phyloP scores from a whole-genome alignment of 1,140 invertebrate genomes.

The Sycophaga agraensis region DNA sequence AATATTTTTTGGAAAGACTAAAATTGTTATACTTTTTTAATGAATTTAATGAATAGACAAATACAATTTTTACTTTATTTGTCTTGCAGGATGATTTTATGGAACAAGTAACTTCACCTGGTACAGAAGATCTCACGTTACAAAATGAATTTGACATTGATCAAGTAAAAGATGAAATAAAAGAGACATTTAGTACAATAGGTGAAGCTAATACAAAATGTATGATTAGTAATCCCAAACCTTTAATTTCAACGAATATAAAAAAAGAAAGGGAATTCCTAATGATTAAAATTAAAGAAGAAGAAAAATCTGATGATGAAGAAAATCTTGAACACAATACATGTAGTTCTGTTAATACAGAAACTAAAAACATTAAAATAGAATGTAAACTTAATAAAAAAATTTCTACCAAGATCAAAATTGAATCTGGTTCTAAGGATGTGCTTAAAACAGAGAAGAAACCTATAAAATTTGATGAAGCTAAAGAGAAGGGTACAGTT shows the following conservation, averaged over 20 bases:
- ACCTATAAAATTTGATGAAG: conserved; percentile 21
- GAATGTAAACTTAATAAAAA: conserved; percentile 26
- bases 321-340: no score
- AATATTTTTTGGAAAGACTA: no score
- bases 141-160: conserved; percentile 35
- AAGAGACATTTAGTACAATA: conserved; percentile 22
- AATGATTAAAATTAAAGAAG: conserved; percentile 6
- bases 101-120: conserved; percentile 41
- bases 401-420: conserved; percentile 16
- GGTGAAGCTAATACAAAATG: conserved; percentile 22
- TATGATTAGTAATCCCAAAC: background rate
- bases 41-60: no score
- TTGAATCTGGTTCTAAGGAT: conserved; percentile 7
- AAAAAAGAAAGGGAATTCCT: conserved; percentile 1
- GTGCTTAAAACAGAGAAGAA: conserved; percentile 5
- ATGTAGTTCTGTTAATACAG: background rate
- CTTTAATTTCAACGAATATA: background rate
- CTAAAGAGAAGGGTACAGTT: conserved; percentile 37
- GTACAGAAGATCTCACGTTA: conserved; percentile 33
- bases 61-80: no score
- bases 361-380: conserved; percentile 9
- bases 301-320: conserved; percentile 22
- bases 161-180: conserved; percentile 41
- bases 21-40: no score
- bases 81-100: conserved; percentile 44